Percentiles rank a stretch among this genome's conserved stretches.
Evolutionary conservation across 2,797 vertebrate species (phyloP).

Genomic region (Typhlichthys subterraneus): DNA sequence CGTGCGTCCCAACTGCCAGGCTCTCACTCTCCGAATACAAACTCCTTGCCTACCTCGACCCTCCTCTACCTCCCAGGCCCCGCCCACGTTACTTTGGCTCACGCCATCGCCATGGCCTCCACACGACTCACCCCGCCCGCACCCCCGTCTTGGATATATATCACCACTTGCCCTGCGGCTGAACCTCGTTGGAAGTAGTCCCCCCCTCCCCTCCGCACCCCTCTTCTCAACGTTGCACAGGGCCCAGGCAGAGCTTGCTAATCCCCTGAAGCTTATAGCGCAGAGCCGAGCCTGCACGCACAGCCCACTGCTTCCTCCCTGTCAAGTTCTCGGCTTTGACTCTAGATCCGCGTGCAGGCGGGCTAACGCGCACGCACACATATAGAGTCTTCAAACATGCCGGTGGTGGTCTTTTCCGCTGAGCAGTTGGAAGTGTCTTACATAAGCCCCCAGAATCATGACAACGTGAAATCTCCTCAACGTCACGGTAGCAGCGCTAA

Average conservation of each 20-base stretch:
- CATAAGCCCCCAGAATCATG: slow-evolving; percentile 56
- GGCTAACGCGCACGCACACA: slow-evolving; percentile 21
- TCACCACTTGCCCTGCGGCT: slow-evolving; percentile 45
- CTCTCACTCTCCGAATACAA: no score
- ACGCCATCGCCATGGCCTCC: slow-evolving; percentile 12
- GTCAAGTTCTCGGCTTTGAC: slow-evolving; percentile 16
- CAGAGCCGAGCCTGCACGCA: slow-evolving; percentile 58
- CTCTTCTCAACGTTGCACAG: background rate
- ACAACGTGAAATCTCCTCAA: slow-evolving; percentile 46
- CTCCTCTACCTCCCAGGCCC: background rate
- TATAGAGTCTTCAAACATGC: slow-evolving; percentile 40
- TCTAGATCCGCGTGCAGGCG: slow-evolving; percentile 1
- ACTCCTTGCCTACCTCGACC: no score
- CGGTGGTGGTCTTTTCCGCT: slow-evolving; percentile 41
- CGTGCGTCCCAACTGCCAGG: no score
- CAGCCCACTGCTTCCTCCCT: slow-evolving; percentile 50
- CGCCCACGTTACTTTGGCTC: background rate
- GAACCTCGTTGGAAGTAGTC: slow-evolving; percentile 55
- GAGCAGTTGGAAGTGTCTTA: slow-evolving; percentile 57
- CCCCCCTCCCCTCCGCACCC: slow-evolving; percentile 34
- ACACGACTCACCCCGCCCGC: background rate
- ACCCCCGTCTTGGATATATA: slow-evolving; percentile 25
- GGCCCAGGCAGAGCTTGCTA: no score
- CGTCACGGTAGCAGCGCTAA: slow-evolving; percentile 48
- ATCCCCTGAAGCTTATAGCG: slow-evolving; percentile 27